A percentile compares a stretch with the other conserved stretches of the same genome.
Conservation (phyloP, 1,140 invertebrate species). For the Laodelphax striatellus region DNA sequence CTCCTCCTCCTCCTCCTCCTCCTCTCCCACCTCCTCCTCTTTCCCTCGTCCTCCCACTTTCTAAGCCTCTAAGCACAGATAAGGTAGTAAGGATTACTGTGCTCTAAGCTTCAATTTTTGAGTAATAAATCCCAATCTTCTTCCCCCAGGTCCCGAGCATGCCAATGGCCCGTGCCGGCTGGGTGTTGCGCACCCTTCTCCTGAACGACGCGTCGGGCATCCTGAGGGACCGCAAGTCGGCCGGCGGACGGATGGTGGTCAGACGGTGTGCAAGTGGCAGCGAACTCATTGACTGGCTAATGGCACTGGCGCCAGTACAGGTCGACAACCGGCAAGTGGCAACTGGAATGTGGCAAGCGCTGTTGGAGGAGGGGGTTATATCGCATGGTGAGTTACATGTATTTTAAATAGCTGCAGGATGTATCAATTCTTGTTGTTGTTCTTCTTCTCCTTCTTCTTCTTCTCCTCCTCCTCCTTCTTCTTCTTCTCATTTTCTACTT, state of each 20-base stretch:
- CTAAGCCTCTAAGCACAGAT: no score
- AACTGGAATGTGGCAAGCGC: conserved; percentile 70
- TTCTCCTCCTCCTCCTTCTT: no score
- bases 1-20: no score
- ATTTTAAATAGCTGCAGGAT: no score
- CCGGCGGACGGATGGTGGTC: conserved; percentile 37
- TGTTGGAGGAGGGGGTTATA: conserved; percentile 72
- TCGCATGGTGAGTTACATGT: conserved; percentile 48
- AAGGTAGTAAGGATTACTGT: no score
- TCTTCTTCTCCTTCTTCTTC: no score
- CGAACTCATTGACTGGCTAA: conserved; percentile 71
- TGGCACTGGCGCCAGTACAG: conserved; percentile 35
- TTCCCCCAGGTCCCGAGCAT: conserved; percentile 42
- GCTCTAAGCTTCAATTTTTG: no score
- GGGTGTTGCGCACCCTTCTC: conserved; percentile 55
- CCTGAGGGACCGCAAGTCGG: conserved; percentile 48
- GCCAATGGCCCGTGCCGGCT: conserved; percentile 50
- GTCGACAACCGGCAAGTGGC: conserved; percentile 56
- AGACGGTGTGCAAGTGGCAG: conserved; percentile 44
- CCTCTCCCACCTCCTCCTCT: no score
- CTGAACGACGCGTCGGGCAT: conserved; percentile 43
- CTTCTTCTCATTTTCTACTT: no score
- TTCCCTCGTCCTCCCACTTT: no score
- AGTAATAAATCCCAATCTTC: no score
- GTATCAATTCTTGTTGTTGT: no score